Conservation (phyloP, 2,888 invertebrate genomes). For the Baronia brevicornis region DNA sequence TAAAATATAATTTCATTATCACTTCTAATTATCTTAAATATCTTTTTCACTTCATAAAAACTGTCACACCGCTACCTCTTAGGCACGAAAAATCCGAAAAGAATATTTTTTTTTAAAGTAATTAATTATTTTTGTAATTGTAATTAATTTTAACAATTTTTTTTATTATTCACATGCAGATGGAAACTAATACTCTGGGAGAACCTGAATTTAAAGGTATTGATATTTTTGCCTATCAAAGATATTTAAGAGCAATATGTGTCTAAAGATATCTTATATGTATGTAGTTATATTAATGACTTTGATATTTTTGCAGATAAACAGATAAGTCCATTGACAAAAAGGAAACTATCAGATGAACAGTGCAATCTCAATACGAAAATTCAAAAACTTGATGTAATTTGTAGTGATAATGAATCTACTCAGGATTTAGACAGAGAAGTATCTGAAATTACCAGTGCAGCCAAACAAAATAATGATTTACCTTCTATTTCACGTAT, state of each 20-base stretch:
- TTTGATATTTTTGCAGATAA: conserved; percentile 34
- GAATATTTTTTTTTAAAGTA: too few relatives aligned
- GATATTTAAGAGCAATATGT: too few relatives aligned
- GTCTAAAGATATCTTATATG: too few relatives aligned
- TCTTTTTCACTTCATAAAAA: too few relatives aligned
- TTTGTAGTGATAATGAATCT: conserved; percentile 33
- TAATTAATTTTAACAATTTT: conserved; percentile 12
- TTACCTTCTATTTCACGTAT: conserved; percentile 48
- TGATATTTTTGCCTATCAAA: conserved; percentile 2
- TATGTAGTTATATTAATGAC: not conserved
- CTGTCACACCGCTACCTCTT: too few relatives aligned
- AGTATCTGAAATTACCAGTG: conserved; percentile 47
- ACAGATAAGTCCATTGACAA: conserved; percentile 28
- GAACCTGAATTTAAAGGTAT: conserved; percentile 32
- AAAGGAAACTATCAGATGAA: conserved; percentile 55
- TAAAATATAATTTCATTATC: too few relatives aligned
- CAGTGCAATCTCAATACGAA: conserved; percentile 39
- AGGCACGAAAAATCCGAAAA: too few relatives aligned
- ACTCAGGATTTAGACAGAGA: conserved; percentile 55
- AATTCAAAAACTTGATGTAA: conserved; percentile 48
- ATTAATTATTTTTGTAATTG: not conserved
- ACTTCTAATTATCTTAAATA: too few relatives aligned
- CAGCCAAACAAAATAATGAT: conserved; percentile 37
- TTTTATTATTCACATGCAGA: conserved; percentile 12
- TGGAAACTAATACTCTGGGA: conserved; percentile 5